Conservation (phyloP, 1,140 invertebrate genomes). For the Drosophila biarmipes region DNA sequence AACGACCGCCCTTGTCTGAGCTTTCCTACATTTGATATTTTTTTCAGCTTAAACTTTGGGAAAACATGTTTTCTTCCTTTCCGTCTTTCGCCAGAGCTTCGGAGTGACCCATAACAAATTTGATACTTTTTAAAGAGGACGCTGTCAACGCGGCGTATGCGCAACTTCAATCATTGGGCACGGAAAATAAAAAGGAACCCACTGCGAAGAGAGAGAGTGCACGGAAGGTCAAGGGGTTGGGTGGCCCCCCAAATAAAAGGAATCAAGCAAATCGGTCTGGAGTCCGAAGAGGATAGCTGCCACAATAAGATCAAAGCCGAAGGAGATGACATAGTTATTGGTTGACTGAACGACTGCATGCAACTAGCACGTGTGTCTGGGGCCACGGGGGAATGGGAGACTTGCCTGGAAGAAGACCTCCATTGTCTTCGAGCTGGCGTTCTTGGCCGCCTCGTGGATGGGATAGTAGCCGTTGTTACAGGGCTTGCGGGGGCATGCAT, state of each 20-base stretch:
- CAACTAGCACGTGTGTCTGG: not conserved
- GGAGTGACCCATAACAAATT: constrained; percentile 44
- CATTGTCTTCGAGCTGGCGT: constrained; percentile 93
- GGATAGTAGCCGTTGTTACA: constrained; percentile 95
- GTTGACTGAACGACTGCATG: constrained; percentile 9
- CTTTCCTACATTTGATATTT: constrained; percentile 41
- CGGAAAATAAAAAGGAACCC: constrained; percentile 27
- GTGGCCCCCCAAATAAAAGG: constrained; percentile 3
- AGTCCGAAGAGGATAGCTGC: constrained; percentile 23
- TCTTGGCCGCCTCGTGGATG: constrained; percentile 94
- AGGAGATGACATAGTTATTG: constrained; percentile 34
- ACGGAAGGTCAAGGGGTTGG: constrained; percentile 26
- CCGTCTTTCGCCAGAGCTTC: not conserved
- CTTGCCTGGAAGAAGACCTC: constrained; percentile 88
- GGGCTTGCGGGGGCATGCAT: constrained; percentile 88
- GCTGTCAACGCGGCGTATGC: constrained; percentile 38
- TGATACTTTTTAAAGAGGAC: constrained; percentile 70
- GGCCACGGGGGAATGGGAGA: constrained; percentile 6
- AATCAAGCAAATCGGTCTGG: constrained; percentile 26
- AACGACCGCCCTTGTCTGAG: constrained; percentile 24
- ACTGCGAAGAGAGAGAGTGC: constrained; percentile 22
- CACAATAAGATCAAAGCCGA: constrained; percentile 40
- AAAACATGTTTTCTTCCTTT: not conserved
- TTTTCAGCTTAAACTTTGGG: constrained; percentile 19
- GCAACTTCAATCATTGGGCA: constrained; percentile 28